Evolutionary conservation across 2,888 invertebrate species (phyloP), one percentile per base, ranked within the genome.

Genomic region (Drosophila histrio): DNA sequence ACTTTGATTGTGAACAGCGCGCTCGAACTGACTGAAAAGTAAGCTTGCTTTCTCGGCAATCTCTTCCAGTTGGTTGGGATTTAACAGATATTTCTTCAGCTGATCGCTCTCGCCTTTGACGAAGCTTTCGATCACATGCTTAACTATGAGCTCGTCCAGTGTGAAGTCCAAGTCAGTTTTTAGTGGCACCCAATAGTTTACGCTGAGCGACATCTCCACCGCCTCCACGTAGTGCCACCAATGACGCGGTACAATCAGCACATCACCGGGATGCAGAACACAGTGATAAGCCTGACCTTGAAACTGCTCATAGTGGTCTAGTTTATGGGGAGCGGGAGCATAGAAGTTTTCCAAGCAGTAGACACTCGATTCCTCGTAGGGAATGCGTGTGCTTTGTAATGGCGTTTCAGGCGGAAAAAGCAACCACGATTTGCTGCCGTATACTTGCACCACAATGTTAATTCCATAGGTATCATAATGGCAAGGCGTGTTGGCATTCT

Each of bases 171-270:
- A 21, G 68, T 92, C 92, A 8, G 53, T 53, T 32, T 87, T 78
- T 91, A 96, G 91, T 43, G 96, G 96, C 72, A 98, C 91, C 95
- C 95, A 95, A 34, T 93, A 92, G 87, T 95, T 95, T 5, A 95
- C 92, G 54, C 94, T 92, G 28, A 95, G 93, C 46, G 95, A 90
- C 3, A 93, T 92, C 93, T 97, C 96, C 28, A 94, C 91, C 89
- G 98, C 97, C 91, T 97, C 96, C 0, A 98, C 99, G 92, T 96
- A 98, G 92, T 99, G 99, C 99, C 99, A 99, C 98, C 99, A 99
- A 66, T 96, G 96, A 66, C 94, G 94, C 0, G 99, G 99, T 6
- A 99, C 96, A 84, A 96, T 94, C 30, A 99, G 92, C 0, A 97
- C 96, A 91, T 99, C 97, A 0, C 98, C 97, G 8, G 97, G 95